phyloP scores from a whole-genome alignment of 2,797 vertebrate genomes.

The Lagodon rhomboides region DNA sequence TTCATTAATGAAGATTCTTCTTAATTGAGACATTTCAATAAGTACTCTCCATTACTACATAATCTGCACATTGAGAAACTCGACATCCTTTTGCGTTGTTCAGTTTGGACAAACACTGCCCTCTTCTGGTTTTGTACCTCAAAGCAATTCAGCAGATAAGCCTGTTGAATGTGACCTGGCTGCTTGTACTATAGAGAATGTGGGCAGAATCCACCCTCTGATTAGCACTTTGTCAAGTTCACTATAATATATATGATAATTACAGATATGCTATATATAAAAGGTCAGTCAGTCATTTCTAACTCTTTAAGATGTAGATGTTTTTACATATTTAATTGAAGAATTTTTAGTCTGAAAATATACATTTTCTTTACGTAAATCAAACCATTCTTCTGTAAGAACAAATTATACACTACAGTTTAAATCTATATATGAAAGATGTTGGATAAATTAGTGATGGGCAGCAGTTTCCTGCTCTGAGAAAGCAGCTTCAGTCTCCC shows the following conservation, averaged over 20 bases:
- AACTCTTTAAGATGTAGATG: background rate
- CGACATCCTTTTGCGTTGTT: background rate
- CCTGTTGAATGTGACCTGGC: background rate
- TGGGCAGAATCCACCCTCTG: background rate
- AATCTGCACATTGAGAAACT: background rate
- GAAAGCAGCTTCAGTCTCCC: background rate
- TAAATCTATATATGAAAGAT: background rate
- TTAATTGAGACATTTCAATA: background rate
- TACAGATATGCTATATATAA: background rate
- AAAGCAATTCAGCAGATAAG: background rate
- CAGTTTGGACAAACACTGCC: conserved; percentile 26
- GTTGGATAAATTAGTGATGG: no score
- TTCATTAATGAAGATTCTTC: background rate
- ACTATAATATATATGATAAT: no score
- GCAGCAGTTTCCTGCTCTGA: background rate
- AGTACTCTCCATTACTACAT: background rate
- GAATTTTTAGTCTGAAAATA: no score
- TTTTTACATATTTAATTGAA: background rate
- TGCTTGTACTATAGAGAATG: background rate
- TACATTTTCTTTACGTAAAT: background rate
- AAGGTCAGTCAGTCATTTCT: background rate
- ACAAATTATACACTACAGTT: background rate
- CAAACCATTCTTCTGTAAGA: background rate
- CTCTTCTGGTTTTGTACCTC: conserved; percentile 30
- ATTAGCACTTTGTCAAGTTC: background rate